phyloP scores from a whole-genome alignment of 2,888 invertebrate species.

The Acanthoscelides obtectus region DNA sequence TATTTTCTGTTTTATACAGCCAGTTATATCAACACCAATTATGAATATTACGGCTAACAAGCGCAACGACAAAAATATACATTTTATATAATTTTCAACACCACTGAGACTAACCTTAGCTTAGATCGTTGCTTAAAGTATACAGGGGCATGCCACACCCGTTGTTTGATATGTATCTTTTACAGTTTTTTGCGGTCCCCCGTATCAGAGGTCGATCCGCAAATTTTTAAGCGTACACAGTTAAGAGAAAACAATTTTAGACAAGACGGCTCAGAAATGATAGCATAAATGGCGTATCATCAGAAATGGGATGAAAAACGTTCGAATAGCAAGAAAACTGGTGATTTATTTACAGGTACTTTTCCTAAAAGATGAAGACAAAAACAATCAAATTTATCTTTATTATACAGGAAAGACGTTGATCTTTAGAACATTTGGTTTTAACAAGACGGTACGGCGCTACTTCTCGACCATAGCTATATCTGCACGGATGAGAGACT shows the following conservation, averaged over 20 bases:
- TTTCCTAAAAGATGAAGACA: too few relatives aligned
- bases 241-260: slow-evolving; percentile 2
- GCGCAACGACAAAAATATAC: slow-evolving; percentile 10
- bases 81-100: background rate
- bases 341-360: too few relatives aligned
- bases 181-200: slow-evolving; percentile 14
- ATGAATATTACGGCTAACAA: background rate
- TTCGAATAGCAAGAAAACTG: background rate
- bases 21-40: background rate
- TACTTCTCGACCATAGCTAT: too few relatives aligned
- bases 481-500: too few relatives aligned
- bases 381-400: too few relatives aligned
- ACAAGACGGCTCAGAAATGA: slow-evolving; percentile 12
- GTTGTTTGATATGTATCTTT: slow-evolving; percentile 27
- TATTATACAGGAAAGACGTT: too few relatives aligned
- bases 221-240: background rate
- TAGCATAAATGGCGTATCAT: slow-evolving; percentile 12
- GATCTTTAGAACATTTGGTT: too few relatives aligned
- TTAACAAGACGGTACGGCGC: too few relatives aligned
- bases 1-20: background rate
- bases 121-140: slow-evolving; percentile 20
- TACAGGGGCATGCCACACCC: slow-evolving; percentile 18
- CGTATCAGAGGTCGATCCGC: background rate
- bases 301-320: background rate
- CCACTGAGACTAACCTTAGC: slow-evolving; percentile 8